phyloP scores from a whole-genome alignment of 2,888 invertebrate species.

The Microchrysa polita region DNA sequence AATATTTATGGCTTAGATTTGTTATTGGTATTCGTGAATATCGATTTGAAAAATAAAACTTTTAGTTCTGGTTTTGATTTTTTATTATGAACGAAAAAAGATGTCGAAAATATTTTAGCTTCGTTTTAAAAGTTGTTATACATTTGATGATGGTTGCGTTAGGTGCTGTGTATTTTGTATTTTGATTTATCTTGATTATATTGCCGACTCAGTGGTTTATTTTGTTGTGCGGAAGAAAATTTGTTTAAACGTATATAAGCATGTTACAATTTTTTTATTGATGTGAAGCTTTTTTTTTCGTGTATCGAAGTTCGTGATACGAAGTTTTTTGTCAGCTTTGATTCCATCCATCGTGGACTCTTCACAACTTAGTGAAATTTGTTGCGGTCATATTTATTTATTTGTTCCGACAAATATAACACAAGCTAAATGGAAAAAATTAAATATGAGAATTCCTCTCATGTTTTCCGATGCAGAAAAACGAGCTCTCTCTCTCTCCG shows the following conservation, averaged over 20 bases:
- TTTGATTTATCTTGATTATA: not conserved
- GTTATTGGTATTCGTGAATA: constrained; percentile 41
- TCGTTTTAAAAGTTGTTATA: constrained; percentile 27
- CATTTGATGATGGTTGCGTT: constrained; percentile 1
- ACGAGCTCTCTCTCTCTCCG: not conserved
- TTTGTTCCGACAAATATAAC: too few relatives aligned
- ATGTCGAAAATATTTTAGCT: constrained; percentile 15
- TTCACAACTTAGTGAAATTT: too few relatives aligned
- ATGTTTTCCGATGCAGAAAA: too few relatives aligned
- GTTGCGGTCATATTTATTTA: too few relatives aligned
- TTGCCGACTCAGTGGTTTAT: too few relatives aligned
- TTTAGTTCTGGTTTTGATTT: constrained; percentile 31
- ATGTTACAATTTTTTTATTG: not conserved
- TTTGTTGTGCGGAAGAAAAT: too few relatives aligned
- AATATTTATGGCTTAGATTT: constrained; percentile 41
- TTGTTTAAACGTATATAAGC: too few relatives aligned
- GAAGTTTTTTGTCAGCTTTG: too few relatives aligned
- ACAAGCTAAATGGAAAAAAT: too few relatives aligned
- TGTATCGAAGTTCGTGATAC: not conserved
- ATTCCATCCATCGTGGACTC: too few relatives aligned
- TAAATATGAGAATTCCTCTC: too few relatives aligned
- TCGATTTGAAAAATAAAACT: constrained; percentile 8
- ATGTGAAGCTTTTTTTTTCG: not conserved
- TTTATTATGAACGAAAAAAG: constrained; percentile 30
- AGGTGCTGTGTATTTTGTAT: constrained; percentile 33